Percentiles rank a stretch among this genome's conserved stretches.
Conservation (phyloP, 2,113 vertebrate species). For the Anguilla rostrata region DNA sequence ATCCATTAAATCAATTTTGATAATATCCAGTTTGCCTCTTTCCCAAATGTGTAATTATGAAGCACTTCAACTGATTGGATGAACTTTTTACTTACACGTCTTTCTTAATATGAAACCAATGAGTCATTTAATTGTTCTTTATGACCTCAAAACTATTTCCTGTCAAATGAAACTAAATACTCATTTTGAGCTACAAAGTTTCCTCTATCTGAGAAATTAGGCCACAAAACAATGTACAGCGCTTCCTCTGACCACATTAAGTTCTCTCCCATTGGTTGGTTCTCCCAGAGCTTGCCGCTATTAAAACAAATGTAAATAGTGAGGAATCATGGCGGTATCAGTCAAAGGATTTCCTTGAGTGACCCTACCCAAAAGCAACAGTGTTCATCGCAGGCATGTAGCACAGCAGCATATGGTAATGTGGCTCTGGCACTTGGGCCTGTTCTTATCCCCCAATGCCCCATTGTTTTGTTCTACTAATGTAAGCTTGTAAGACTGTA, state of each 20-base stretch:
- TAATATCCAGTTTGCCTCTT: not conserved
- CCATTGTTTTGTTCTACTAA: not conserved
- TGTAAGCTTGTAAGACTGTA: constrained; percentile 34
- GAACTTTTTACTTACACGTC: not conserved
- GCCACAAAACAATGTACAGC: constrained; percentile 17
- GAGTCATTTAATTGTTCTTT: constrained; percentile 65
- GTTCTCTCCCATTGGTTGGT: constrained; percentile 25
- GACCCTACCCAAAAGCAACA: not conserved
- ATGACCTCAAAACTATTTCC: constrained; percentile 44
- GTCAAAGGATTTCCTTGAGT: not conserved
- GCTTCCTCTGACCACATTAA: constrained; percentile 3
- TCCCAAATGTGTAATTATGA: not conserved
- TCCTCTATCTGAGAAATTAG: not conserved
- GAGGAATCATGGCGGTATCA: constrained; percentile 21
- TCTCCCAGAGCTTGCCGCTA: constrained; percentile 28
- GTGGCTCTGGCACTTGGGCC: not conserved
- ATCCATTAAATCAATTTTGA: not conserved
- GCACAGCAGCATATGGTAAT: not conserved
- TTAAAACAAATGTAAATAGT: constrained; percentile 24
- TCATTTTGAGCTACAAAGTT: too few relatives aligned
- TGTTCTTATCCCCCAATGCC: not conserved
- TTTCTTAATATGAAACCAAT: not conserved
- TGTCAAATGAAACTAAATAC: too few relatives aligned
- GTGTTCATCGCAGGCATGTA: not conserved
- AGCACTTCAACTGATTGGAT: not conserved